phyloP scores from a whole-genome alignment of 2,888 invertebrate genomes.

The Blera fallax region DNA sequence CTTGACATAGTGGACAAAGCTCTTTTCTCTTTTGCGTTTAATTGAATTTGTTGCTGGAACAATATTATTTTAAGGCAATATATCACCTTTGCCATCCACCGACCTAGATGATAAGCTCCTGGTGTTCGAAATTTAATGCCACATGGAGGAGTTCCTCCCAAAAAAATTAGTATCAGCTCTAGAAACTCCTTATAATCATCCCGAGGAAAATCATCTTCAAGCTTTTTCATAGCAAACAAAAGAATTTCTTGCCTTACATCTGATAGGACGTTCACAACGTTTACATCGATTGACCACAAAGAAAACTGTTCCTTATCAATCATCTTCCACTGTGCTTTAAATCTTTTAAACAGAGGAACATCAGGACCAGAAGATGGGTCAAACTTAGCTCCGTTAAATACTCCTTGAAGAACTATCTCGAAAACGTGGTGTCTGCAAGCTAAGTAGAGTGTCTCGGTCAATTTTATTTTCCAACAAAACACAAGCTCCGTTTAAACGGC shows the following conservation, averaged over 20 bases:
- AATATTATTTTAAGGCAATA: slow-evolving; percentile 49
- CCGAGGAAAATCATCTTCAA: too few species aligned
- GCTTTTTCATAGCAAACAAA: neutral
- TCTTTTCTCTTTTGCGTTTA: too few species aligned
- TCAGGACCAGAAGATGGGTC: too few species aligned
- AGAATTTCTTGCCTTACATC: slow-evolving; percentile 7
- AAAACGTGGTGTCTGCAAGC: neutral
- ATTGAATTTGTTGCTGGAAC: slow-evolving; percentile 37
- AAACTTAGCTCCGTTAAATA: slow-evolving; percentile 19
- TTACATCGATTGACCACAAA: too few species aligned
- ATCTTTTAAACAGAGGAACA: slow-evolving; percentile 11
- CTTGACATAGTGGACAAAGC: too few species aligned
- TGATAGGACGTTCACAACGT: neutral
- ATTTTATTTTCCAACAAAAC: neutral
- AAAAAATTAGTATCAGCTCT: too few species aligned
- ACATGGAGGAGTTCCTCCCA: too few species aligned
- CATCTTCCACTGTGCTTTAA: neutral
- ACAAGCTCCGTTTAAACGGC: slow-evolving; percentile 21
- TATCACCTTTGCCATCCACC: slow-evolving; percentile 51
- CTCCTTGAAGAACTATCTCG: slow-evolving; percentile 16
- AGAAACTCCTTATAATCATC: too few species aligned
- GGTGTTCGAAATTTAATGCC: too few species aligned
- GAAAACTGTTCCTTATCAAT: slow-evolving; percentile 1
- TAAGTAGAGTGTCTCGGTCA: neutral
- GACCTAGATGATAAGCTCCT: too few species aligned